Conservation (phyloP, 2,888 invertebrate genomes). For the Auanema sp. region DNA sequence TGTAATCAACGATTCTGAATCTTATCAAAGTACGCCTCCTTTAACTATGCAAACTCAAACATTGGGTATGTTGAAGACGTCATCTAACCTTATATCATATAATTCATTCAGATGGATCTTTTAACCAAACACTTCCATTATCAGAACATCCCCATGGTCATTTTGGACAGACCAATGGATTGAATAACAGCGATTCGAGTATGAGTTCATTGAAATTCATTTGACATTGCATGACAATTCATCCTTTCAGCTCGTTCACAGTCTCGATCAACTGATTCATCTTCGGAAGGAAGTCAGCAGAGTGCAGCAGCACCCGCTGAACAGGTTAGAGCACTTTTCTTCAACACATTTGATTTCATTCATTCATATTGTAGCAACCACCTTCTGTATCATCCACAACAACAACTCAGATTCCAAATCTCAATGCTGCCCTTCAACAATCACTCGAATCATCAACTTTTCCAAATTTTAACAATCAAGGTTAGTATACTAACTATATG, state of each 20-base stretch:
- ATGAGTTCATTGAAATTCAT: not conserved
- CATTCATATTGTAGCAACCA: too few species aligned
- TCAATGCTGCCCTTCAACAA: slow-evolving; percentile 36
- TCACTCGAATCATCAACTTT: slow-evolving; percentile 9
- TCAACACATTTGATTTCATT: not conserved
- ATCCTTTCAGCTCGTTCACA: slow-evolving; percentile 14
- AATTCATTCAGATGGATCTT: not conserved
- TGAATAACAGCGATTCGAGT: slow-evolving; percentile 4
- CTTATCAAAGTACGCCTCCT: slow-evolving; percentile 2
- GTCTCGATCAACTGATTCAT: slow-evolving; percentile 18
- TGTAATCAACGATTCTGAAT: slow-evolving; percentile 13
- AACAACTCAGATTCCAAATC: slow-evolving; percentile 25
- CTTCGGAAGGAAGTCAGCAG: slow-evolving; percentile 18
- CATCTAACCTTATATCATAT: too few species aligned
- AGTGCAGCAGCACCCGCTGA: slow-evolving; percentile 7
- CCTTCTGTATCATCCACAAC: not conserved
- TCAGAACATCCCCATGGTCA: not conserved
- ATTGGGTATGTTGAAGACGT: slow-evolving; percentile 7
- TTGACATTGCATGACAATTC: not conserved
- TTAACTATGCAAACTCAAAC: slow-evolving; percentile 18
- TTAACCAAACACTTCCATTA: not conserved
- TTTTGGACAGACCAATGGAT: slow-evolving; percentile 1
- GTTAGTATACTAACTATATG: slow-evolving; percentile 3
- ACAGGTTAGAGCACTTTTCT: slow-evolving; percentile 3
- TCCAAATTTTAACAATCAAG: slow-evolving; percentile 17